Conservation (phyloP, 1,140 invertebrate genomes). For the Danaus plexippus region DNA sequence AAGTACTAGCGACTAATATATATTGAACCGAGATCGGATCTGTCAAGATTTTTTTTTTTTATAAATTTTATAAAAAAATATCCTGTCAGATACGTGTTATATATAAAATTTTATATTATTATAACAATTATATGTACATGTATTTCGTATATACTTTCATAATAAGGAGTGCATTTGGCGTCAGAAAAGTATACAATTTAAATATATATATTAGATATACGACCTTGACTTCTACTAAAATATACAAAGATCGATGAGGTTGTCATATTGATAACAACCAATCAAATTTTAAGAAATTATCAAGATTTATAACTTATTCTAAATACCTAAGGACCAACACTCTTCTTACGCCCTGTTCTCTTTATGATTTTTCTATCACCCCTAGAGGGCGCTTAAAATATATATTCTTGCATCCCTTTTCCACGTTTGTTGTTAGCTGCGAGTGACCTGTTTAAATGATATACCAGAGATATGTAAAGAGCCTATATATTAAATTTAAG, state of each 20-base stretch:
- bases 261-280: no score
- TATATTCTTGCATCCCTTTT: constrained; percentile 21
- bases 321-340: background rate
- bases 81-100: constrained; percentile 15
- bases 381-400: constrained; percentile 20
- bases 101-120: constrained; percentile 10
- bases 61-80: background rate
- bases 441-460: background rate
- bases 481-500: no score
- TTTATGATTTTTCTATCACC: constrained; percentile 12
- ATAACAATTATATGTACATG: background rate
- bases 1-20: constrained; percentile 9
- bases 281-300: background rate
- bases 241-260: no score
- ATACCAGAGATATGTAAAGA: no score
- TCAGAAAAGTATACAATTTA: constrained; percentile 8
- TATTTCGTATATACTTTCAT: constrained; percentile 5
- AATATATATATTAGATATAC: no score
- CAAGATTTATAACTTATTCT: background rate
- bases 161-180: constrained; percentile 10
- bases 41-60: constrained; percentile 4
- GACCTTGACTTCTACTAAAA: no score
- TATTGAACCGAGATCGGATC: background rate
- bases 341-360: constrained; percentile 15
- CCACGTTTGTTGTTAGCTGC: constrained; percentile 16